Conservation (phyloP, 1,140 invertebrate genomes). For the Brachionus angularis region DNA sequence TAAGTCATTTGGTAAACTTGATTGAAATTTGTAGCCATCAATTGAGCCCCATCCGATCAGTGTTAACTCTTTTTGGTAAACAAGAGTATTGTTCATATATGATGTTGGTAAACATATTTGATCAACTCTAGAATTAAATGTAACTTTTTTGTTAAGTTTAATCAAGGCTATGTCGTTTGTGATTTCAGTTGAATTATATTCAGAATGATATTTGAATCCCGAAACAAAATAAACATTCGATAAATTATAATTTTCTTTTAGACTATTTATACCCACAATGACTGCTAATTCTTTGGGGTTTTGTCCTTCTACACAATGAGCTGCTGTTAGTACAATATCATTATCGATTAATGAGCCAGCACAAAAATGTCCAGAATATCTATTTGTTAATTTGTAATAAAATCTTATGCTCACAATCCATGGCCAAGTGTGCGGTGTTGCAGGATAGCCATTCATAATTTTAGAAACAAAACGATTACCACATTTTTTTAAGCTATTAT, state of each 20-base stretch:
- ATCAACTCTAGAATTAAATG: neutral
- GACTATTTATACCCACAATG: neutral
- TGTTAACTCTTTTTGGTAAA: neutral
- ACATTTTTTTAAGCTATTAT: no score
- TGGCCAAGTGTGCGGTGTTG: conserved; percentile 42
- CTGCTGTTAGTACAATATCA: conserved; percentile 70
- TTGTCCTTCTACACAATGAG: conserved; percentile 63
- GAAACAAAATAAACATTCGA: conserved; percentile 3
- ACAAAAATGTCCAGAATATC: conserved; percentile 61
- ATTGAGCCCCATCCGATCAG: conserved; percentile 10
- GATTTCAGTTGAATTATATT: neutral
- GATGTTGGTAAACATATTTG: conserved; percentile 5
- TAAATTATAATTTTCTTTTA: neutral
- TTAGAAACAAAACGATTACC: neutral
- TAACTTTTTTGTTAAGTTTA: neutral
- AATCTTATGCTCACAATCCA: conserved; percentile 49
- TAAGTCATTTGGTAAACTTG: neutral
- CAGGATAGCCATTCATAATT: conserved; percentile 19
- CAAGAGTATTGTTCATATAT: neutral
- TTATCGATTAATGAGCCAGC: conserved; percentile 70
- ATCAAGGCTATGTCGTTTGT: conserved; percentile 7
- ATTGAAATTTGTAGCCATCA: neutral
- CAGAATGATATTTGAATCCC: neutral
- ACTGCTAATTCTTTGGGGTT: neutral
- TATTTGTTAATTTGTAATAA: neutral